phyloP scores from a whole-genome alignment of 2,113 vertebrate genomes.

The Monarcha castaneiventris region DNA sequence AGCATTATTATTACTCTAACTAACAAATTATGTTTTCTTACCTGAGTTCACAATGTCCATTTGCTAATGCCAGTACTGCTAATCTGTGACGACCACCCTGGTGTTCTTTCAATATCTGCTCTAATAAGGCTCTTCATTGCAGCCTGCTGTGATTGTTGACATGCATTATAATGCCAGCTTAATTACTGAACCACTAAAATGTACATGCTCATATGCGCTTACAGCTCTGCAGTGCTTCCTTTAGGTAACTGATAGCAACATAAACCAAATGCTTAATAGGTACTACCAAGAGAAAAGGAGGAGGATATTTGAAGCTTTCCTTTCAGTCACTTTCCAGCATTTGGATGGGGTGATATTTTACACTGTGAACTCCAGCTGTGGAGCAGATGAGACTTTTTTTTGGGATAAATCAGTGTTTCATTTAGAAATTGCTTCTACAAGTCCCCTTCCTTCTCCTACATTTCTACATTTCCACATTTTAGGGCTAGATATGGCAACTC shows the following conservation, averaged over 20 bases:
- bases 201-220: neutral
- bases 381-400: neutral
- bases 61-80: neutral
- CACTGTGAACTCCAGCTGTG: neutral
- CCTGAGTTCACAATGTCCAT: neutral
- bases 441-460: neutral
- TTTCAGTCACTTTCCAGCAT: neutral
- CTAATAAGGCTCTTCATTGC: neutral
- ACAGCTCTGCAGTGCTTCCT: neutral
- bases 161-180: neutral
- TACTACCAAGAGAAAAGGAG: neutral
- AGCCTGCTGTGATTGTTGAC: neutral
- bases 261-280: neutral
- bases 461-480: neutral
- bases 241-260: neutral
- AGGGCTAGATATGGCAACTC: neutral
- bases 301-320: neutral
- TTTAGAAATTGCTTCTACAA: neutral
- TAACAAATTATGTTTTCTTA: neutral
- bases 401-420: neutral
- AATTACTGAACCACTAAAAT: neutral
- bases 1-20: conserved; percentile 10
- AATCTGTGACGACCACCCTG: neutral
- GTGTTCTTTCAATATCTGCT: neutral
- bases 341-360: neutral